Evolutionary conservation across 2,113 vertebrate genomes (phyloP), one percentile per base, ranked within the genome.

Genomic region (Halichoeres trimaculatus): DNA sequence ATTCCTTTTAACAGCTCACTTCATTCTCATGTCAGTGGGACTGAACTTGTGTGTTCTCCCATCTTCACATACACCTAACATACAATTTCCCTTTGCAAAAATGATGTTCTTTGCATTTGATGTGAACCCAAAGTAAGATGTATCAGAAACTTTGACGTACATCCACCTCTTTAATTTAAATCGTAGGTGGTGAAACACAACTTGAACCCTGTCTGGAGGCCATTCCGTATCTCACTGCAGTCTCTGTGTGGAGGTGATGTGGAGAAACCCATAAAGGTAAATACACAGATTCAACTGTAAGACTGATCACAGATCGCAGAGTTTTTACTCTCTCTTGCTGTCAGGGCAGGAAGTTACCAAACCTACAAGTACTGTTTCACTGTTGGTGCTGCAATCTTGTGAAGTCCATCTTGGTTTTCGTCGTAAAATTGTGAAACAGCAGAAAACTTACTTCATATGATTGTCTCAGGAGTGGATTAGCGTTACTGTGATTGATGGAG

Each of bases 161-260:
- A 48, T 47, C 16, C 7, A 14, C 8, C 16, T 47, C 6, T 34
- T 47, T 2, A 58, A 30, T 40, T 10, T 45, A 12, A 10, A 7
- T 35, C 23, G 10, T 16, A 99, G 98, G 96, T 99, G 81, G 90
- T 99, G 82, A 99, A 97, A 91, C 95, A 96, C 90, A 99, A 96
- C 76, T 58, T 99, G 76, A 98, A 98, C 90, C 98, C 98, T 43
- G 78, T 88, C 24, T 99, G 98, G 98, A 96, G 51, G 66, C 96
- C 96, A 4, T 99, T 99, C 84, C 94, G 93, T 88, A 93, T 99
- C 74, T 94, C 96, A 35, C 88, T 99, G 24, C 97, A 96, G 87
- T 94, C 96, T 12, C 93, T 99, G 0, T 98, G 98, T 85, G 96
- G 95, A 60, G 96, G 95, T 56, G 96, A 99, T 55, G 94, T 99